phyloP scores from a whole-genome alignment of 2,113 vertebrate genomes.

The Colius striatus region DNA sequence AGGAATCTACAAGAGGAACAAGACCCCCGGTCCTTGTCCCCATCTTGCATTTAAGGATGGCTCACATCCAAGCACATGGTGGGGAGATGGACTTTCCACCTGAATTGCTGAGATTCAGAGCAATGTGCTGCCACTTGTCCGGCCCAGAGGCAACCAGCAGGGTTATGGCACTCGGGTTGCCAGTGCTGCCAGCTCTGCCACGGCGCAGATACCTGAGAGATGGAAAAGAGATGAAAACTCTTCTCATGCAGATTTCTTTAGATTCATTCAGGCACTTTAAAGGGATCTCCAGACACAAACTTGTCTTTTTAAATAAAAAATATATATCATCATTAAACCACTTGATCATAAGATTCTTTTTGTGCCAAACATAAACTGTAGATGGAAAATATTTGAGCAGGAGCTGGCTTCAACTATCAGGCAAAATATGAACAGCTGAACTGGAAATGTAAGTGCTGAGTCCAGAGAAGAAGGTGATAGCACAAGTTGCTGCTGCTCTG shows the following conservation, averaged over 20 bases:
- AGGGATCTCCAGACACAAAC: slow-evolving; percentile 16
- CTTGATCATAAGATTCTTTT: slow-evolving; percentile 5
- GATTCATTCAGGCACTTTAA: background rate
- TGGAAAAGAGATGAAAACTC: background rate
- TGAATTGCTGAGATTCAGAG: background rate
- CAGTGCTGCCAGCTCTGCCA: background rate
- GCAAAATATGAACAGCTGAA: slow-evolving; percentile 25
- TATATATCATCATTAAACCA: background rate
- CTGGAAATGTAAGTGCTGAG: slow-evolving; percentile 29
- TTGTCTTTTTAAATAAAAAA: slow-evolving; percentile 35
- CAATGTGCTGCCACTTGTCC: background rate
- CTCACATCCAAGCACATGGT: background rate
- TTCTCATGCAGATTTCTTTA: background rate
- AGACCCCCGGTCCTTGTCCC: background rate
- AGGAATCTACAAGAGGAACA: background rate
- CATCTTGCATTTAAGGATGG: background rate
- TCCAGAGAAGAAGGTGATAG: slow-evolving; percentile 9
- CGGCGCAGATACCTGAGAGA: background rate
- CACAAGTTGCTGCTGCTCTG: background rate
- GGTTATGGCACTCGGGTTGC: background rate
- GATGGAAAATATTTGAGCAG: slow-evolving; percentile 52
- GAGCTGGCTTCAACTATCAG: slow-evolving; percentile 11
- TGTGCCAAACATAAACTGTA: slow-evolving; percentile 38
- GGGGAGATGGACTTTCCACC: background rate
- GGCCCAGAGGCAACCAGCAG: background rate